A percentile compares a stretch with the other conserved stretches of the same genome.
These are phyloP conservation scores for Drosophila serrata DNA, from an alignment of 1,140 invertebrate genomes.

Conservation along the genomic window DNA sequence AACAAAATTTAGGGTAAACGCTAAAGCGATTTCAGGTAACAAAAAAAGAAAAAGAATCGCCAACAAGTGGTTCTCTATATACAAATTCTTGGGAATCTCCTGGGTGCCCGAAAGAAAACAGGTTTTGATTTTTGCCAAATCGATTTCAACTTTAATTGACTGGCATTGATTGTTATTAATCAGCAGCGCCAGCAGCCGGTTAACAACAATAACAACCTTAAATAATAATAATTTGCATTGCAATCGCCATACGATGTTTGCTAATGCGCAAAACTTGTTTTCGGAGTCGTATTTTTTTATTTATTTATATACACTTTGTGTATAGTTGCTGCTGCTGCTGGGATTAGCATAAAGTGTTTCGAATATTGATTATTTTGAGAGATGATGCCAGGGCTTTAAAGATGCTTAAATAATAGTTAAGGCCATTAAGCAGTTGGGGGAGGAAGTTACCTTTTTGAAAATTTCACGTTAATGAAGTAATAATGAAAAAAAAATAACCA, in stretches of 20 bases:
- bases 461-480: too few species aligned
- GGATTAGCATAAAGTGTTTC: conserved; percentile 14
- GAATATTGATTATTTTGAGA: conserved; percentile 73
- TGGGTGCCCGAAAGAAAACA: conserved; percentile 21
- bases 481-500: too few species aligned
- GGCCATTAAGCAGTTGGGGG: background rate
- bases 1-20: conserved; percentile 2
- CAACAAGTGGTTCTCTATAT: conserved; percentile 16
- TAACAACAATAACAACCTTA: conserved; percentile 20
- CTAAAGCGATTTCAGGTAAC: conserved; percentile 13
- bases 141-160: conserved; percentile 57
- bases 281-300: conserved; percentile 42
- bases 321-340: conserved; percentile 10
- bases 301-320: conserved; percentile 5
- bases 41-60: background rate
- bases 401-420: conserved; percentile 3
- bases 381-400: conserved; percentile 61
- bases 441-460: background rate
- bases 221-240: conserved; percentile 41
- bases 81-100: conserved; percentile 24
- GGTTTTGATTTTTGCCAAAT: conserved; percentile 44
- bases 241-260: conserved; percentile 47
- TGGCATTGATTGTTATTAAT: conserved; percentile 78
- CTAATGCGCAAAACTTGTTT: conserved; percentile 72
- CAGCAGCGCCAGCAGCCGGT: conserved; percentile 23